phyloP scores from a whole-genome alignment of 2,888 invertebrate species.

The Rotaria sp. region DNA sequence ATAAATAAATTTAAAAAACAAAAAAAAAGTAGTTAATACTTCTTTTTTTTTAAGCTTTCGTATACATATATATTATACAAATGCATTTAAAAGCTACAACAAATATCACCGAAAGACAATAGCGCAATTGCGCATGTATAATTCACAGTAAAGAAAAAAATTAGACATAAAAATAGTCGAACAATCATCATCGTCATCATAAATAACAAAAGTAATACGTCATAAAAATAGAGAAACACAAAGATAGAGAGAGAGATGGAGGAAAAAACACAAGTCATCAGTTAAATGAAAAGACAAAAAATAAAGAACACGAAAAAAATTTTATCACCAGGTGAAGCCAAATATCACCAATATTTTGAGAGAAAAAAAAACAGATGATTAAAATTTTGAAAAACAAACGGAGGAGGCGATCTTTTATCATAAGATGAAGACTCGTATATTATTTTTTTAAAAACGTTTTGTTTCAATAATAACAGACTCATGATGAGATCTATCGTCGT shows the following conservation, averaged over 20 bases:
- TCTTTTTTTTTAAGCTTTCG: not conserved
- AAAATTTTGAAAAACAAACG: no score
- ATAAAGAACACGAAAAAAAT: not conserved
- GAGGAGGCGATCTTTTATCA: not conserved
- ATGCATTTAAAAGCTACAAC: not conserved
- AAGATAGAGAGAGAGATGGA: not conserved
- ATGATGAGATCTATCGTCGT: not conserved
- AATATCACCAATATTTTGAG: conserved; percentile 17
- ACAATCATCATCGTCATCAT: not conserved
- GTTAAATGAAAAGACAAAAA: not conserved
- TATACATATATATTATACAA: not conserved
- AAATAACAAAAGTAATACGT: not conserved
- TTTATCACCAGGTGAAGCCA: conserved; percentile 19
- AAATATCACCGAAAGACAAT: not conserved
- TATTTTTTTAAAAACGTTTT: not conserved
- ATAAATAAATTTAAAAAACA: no score
- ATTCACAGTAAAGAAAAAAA: not conserved
- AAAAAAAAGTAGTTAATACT: no score
- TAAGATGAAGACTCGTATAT: not conserved
- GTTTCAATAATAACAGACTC: not conserved
- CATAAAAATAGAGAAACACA: not conserved
- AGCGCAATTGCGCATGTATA: not conserved
- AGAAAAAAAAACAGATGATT: not conserved
- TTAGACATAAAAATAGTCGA: not conserved
- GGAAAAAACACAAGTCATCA: not conserved